Evolutionary conservation across 1,140 invertebrate genomes (phyloP), one percentile per base, ranked within the genome.

Genomic region (Saccostrea glomerata): DNA sequence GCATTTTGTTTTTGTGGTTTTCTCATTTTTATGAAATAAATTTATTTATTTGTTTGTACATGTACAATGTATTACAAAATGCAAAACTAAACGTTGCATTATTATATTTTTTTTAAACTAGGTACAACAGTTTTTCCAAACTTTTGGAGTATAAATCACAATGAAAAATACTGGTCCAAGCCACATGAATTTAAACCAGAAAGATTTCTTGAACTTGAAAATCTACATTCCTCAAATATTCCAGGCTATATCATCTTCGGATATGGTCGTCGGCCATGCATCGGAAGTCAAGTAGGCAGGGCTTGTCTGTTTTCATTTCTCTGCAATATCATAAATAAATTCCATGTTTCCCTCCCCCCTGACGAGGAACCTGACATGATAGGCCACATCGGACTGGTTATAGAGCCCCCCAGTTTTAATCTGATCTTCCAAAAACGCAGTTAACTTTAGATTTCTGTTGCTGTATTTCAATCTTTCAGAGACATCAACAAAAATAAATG

Each of bases 41-140:
- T 36, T 36, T 2, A 36, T 36, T 36, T 2, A 36, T 36, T 36
- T 36, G 0, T 1, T 36, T 36, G 30, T 36, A 36, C 30, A 36
- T 36, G 30, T 36, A 36, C 30, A 36, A 47, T 47, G 47, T 47
- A 47, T 47, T 47, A 47, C 47, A 7, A 47, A 47, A 6, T 47
- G 0, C 5, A 7, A 47, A 6, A 47, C 2, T 47, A 0, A 63
- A 63, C n/a, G 5, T 63, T n/a, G 58, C 17, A 63, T 63, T 63
- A 0, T 63, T 63, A 20, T 17, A 20, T 63, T 20, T 20, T 63
- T 63, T 63, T n/a, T 63, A 20, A 11, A 15, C 12, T 36, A 77
- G 70, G 70, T 30, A 77, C 70, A 36, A 77, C 70, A 77, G 70
- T 77, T 77, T 77, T 77, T 13, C 12, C 70, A 25, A 77, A 77